A percentile compares a stretch with the other conserved stretches of the same genome.
phyloP scores from a whole-genome alignment of 2,797 vertebrate species.

The Eulemur albifrons region DNA sequence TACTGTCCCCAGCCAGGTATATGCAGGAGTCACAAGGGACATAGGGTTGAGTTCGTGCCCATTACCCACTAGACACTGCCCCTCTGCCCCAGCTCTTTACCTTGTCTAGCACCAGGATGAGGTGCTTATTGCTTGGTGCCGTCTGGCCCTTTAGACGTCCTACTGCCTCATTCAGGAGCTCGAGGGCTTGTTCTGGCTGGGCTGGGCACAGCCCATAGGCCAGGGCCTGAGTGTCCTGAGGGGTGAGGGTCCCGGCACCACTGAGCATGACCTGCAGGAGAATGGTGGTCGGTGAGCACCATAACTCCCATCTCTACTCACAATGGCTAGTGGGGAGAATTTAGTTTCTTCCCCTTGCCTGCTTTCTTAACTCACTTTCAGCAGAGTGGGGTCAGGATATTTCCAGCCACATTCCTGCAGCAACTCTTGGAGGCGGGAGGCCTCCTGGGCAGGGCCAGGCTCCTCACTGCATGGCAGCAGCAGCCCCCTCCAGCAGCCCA shows the following conservation, averaged over 20 bases:
- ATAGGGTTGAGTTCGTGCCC: background rate
- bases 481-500: slow-evolving; percentile 91
- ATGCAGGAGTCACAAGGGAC: rapidly evolving
- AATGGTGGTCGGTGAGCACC: background rate
- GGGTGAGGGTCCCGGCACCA: slow-evolving; percentile 84
- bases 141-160: slow-evolving; percentile 71
- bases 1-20: background rate
- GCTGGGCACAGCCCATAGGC: slow-evolving; percentile 83
- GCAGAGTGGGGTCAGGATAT: slow-evolving; percentile 81
- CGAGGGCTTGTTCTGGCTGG: slow-evolving; percentile 80
- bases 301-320: background rate
- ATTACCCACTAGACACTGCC: background rate
- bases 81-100: slow-evolving; percentile 77
- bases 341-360: background rate
- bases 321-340: background rate
- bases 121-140: slow-evolving; percentile 80
- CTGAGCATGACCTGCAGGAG: slow-evolving; percentile 87
- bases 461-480: slow-evolving; percentile 85
- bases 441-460: slow-evolving; percentile 81
- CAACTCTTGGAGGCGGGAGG: slow-evolving; percentile 75
- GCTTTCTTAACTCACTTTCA: slow-evolving; percentile 85
- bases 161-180: slow-evolving; percentile 83
- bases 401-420: slow-evolving; percentile 83
- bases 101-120: slow-evolving; percentile 93
- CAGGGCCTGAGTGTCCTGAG: slow-evolving; percentile 85